These are phyloP conservation scores for Ascaphus truei DNA, from an alignment of 2,113 vertebrate genomes.

Conservation along the genomic window DNA sequence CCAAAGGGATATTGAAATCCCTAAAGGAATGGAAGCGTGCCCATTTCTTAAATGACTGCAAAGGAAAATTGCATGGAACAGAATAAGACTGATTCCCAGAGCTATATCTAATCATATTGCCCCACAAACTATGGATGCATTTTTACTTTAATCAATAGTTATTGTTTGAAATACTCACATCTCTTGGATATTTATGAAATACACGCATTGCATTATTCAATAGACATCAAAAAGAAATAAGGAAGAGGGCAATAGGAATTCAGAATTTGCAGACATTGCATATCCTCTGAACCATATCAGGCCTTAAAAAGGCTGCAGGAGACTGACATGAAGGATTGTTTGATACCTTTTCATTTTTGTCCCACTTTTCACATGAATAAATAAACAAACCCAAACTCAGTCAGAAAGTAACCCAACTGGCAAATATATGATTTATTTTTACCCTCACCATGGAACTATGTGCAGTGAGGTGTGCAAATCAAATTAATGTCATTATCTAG, in stretches of 20 bases:
- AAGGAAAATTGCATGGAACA: constrained; percentile 57
- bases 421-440: constrained; percentile 15
- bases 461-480: constrained; percentile 33
- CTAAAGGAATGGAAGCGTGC: constrained; percentile 44
- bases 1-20: constrained; percentile 51
- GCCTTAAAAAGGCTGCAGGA: neutral
- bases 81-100: neutral
- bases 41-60: constrained; percentile 52
- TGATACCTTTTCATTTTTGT: neutral
- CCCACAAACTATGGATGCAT: constrained; percentile 70
- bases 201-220: neutral
- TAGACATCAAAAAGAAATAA: neutral
- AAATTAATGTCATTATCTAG: constrained; percentile 38
- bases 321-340: neutral
- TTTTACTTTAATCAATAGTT: constrained; percentile 4
- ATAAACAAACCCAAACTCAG: neutral
- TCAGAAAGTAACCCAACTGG: constrained; percentile 17
- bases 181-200: neutral
- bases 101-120: constrained; percentile 6
- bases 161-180: neutral
- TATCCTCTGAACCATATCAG: neutral
- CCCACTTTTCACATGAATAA: constrained; percentile 21
- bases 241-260: neutral
- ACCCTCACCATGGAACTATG: neutral
- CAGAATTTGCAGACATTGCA: neutral